These are phyloP conservation scores for Halichoeres trimaculatus DNA, from an alignment of 2,113 vertebrate species.

Conservation along the genomic window DNA sequence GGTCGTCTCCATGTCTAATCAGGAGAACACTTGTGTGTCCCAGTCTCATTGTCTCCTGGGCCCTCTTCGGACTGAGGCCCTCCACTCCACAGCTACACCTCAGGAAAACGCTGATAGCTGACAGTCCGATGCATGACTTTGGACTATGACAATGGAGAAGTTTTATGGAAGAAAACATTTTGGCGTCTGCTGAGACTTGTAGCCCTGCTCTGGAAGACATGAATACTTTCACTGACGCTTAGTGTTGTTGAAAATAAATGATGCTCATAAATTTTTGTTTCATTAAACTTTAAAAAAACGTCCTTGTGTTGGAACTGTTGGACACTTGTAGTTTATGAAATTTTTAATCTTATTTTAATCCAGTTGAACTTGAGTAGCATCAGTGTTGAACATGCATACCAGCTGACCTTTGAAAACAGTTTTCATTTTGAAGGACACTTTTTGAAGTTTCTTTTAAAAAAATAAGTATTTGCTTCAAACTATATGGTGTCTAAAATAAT, in stretches of 20 bases:
- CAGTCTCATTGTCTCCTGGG: constrained; percentile 83
- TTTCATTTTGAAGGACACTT: background rate
- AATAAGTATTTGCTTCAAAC: background rate
- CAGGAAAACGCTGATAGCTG: constrained; percentile 64
- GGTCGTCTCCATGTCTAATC: constrained; percentile 81
- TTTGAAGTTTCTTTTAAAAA: background rate
- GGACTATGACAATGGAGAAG: background rate
- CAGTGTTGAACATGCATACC: background rate
- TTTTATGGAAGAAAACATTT: background rate
- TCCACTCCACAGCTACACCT: constrained; percentile 59
- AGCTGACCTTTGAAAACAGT: background rate
- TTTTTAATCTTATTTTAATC: constrained; percentile 20
- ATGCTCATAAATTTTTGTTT: background rate
- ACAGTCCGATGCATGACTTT: constrained; percentile 25
- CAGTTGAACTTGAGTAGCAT: background rate
- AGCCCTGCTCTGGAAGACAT: background rate
- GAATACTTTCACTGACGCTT: constrained; percentile 8
- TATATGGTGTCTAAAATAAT: background rate
- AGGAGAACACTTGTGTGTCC: constrained; percentile 81
- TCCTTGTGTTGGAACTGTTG: constrained; percentile 17
- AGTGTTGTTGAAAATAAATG: constrained; percentile 6
- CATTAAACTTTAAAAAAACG: constrained; percentile 12
- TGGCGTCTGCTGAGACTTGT: background rate
- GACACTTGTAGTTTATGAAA: constrained; percentile 22
- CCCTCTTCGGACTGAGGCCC: constrained; percentile 64